Evolutionary conservation across 2,113 vertebrate species (phyloP), one percentile per base, ranked within the genome.

Genomic region (Bos taurus): DNA sequence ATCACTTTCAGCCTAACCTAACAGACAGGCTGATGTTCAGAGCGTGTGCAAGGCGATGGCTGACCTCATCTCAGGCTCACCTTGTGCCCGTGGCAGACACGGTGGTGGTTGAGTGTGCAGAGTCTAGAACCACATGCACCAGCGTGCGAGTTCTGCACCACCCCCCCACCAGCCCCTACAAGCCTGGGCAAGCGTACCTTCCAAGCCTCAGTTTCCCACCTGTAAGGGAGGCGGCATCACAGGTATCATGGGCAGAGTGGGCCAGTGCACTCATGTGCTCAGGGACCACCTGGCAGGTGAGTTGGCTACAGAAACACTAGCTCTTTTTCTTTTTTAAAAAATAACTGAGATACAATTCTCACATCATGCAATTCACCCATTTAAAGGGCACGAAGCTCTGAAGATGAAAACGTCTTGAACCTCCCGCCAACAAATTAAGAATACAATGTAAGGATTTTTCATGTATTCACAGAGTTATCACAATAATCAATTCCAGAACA

Each of bases 181-280:
- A 16, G 28, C 59, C 3, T 14, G 21, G 82, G 82, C 95, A 46
- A 23, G 74, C 0, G 8, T 7, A 8, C 2, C 5, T 46, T 40
- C 33, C 33, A 17, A 1, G 15, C 12, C 60, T 33, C 21, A 43
- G 5, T 13, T 21, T 62, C 40, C 28, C 12, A 0, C 6, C 28
- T 21, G 16, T 6, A 26, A 40, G 23, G 13, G 14, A 40, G 57
- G 26, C 5, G 10, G n/a, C 3, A 21, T 6, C 3, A 0, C 0
- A 6, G 85, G 50, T 17, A 8, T 7, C 0, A 2, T 2, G 16
- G 3, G 30, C 12, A 13, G 25, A 15, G 36, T 0, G 21, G 19
- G 48, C 8, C 2, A 0, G 7, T 1, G 4, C 43, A 6, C 9
- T 0, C 0, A 0, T 0, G 0, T 12, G 36, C 33, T 25, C 21